Evolutionary conservation across 2,797 vertebrate species (phyloP).

Genomic region (Bothrops alternatus): DNA sequence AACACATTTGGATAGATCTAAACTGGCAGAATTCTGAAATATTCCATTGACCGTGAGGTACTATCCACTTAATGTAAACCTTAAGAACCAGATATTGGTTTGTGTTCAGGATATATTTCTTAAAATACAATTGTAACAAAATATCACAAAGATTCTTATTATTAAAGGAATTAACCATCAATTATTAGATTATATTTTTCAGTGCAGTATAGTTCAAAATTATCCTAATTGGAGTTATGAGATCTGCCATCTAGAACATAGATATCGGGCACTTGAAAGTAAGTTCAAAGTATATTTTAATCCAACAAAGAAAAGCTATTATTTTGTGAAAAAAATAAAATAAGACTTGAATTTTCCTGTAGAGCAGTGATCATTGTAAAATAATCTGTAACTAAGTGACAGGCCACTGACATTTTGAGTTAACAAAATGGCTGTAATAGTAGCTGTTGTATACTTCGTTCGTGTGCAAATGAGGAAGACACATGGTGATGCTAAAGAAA

Average conservation of each 20-base stretch:
- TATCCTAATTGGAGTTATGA: not conserved
- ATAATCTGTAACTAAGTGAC: slow-evolving; percentile 36
- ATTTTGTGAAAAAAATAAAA: slow-evolving; percentile 46
- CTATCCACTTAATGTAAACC: not conserved
- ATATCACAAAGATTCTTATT: not conserved
- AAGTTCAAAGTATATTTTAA: not conserved
- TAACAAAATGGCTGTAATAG: no score
- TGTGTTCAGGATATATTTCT: not conserved
- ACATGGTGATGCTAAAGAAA: no score
- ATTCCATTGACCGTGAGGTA: not conserved
- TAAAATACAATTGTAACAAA: not conserved
- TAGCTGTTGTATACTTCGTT: no score
- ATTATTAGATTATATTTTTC: not conserved
- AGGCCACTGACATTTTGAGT: not conserved
- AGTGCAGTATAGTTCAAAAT: not conserved
- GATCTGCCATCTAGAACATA: not conserved
- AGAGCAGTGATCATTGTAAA: not conserved
- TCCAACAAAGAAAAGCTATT: slow-evolving; percentile 12
- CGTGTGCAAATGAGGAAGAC: no score
- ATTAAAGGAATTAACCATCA: not conserved
- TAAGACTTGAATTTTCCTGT: slow-evolving; percentile 28
- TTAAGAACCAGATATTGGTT: not conserved
- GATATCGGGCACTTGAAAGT: slow-evolving; percentile 6
- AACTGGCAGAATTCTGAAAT: not conserved
- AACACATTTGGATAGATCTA: not conserved